phyloP scores from a whole-genome alignment of 2,113 vertebrate genomes.

The Haliaeetus leucogaster region DNA sequence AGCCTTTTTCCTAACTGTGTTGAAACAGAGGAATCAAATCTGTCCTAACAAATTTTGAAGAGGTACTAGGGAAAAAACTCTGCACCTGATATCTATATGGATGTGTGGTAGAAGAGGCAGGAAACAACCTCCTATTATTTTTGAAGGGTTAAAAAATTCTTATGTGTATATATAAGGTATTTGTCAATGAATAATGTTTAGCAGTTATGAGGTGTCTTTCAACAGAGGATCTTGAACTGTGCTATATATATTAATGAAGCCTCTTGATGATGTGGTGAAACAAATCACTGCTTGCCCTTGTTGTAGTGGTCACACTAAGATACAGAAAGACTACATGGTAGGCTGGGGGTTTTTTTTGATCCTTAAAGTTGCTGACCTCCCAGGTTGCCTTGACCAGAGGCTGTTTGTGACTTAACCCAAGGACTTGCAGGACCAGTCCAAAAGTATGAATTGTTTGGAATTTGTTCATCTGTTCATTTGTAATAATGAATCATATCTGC shows the following conservation, averaged over 20 bases:
- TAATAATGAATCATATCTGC: background rate
- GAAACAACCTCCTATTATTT: background rate
- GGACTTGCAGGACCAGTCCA: background rate
- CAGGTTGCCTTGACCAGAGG: background rate
- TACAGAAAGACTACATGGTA: accelerated
- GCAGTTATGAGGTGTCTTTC: background rate
- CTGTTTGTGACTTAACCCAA: background rate
- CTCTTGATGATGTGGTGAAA: background rate
- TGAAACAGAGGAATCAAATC: background rate
- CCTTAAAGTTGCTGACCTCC: background rate
- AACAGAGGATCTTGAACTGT: background rate
- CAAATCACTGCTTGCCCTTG: background rate
- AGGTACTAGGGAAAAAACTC: background rate
- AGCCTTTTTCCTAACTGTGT: background rate
- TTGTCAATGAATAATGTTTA: background rate
- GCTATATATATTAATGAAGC: background rate
- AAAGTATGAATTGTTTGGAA: background rate
- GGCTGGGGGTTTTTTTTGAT: background rate
- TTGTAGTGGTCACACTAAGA: background rate
- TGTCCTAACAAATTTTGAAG: background rate
- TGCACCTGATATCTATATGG: background rate
- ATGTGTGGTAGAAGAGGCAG: background rate
- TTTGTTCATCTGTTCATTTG: background rate
- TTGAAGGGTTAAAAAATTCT: background rate
- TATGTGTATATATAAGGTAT: background rate